Evolutionary conservation across 2,888 invertebrate genomes (phyloP), one percentile per base, ranked within the genome.

Genomic region (Tortrix viridana): DNA sequence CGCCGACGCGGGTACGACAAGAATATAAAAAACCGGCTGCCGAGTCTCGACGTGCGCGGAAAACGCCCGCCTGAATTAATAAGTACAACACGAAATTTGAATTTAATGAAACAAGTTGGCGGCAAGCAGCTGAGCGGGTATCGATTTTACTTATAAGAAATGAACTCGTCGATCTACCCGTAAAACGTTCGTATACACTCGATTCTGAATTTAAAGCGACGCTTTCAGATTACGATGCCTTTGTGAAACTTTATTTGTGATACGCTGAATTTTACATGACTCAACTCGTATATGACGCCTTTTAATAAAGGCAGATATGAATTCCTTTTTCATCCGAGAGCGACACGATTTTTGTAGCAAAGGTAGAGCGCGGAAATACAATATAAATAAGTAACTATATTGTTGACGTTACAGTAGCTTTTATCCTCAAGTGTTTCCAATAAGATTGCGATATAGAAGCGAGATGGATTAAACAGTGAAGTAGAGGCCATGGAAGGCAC

Each of bases 71-170:
- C 82, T 89, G 90, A 92, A 92, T 92, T 92, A 92, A 92, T 92
- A 92, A 92, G 88, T 90, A 89, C 86, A 92, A 91, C 92, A 89
- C 87, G 88, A 90, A 92, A 92, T 92, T 92, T 92, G 91, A 92
- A 92, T 92, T 92, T 92, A 92, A 92, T 92, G 92, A 92, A 92
- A 92, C 92, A 92, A 92, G 88, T 92, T 92, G 80, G 84, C 79
- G 75, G 81, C 73, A 73, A 85, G 76, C 89, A 88, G 90, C 90
- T 89, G 91, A 89, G 86, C 81, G 81, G 73, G 74, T 85, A 89
- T 90, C 81, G 91, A 91, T 91, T 84, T 71, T 73, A 71, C 76
- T 80, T 80, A 79, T 81, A 82, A 83, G 84, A 85, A 83, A 75
- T 77, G 73, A 74, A 77, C 74, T 71, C 72, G 65, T 67, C 68